phyloP scores from a whole-genome alignment of 2,888 invertebrate genomes.

The Biston stratarius region DNA sequence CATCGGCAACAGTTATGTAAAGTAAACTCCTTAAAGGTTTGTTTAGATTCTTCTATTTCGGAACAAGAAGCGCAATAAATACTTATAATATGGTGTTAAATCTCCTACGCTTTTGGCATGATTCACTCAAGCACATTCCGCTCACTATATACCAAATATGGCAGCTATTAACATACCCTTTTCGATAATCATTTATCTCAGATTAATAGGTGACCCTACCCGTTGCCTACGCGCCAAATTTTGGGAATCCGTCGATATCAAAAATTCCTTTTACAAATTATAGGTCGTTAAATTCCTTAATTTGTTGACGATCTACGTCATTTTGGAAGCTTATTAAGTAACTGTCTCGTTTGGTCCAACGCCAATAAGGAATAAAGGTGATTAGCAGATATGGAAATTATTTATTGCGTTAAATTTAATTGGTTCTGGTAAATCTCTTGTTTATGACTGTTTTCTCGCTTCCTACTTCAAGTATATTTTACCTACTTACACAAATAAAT shows the following conservation, averaged over 20 bases:
- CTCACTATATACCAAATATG: constrained; percentile 62
- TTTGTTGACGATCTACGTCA: constrained; percentile 42
- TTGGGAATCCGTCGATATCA: constrained; percentile 44
- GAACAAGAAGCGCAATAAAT: constrained; percentile 32
- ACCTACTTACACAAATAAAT: too few species aligned
- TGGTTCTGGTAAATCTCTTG: constrained; percentile 23
- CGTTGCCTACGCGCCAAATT: constrained; percentile 31
- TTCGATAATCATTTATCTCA: constrained; percentile 63
- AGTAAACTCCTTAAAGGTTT: constrained; percentile 36
- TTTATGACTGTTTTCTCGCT: constrained; percentile 27
- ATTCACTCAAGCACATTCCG: constrained; percentile 62
- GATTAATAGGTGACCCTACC: constrained; percentile 54
- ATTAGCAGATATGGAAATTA: constrained; percentile 42
- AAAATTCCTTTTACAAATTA: constrained; percentile 48
- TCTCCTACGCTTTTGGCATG: constrained; percentile 67
- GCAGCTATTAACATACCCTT: constrained; percentile 74
- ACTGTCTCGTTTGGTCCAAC: constrained; percentile 39
- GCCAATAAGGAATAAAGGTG: constrained; percentile 41
- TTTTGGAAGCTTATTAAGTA: constrained; percentile 43
- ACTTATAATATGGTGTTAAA: constrained; percentile 41
- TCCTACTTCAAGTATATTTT: constrained; percentile 13
- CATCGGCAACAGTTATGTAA: constrained; percentile 38
- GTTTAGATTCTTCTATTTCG: constrained; percentile 38
- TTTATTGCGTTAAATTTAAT: constrained; percentile 39
- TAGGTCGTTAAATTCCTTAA: constrained; percentile 47